These are phyloP conservation scores for Brachynemurus nebulosus DNA, from an alignment of 2,888 invertebrate genomes.

Conservation along the genomic window DNA sequence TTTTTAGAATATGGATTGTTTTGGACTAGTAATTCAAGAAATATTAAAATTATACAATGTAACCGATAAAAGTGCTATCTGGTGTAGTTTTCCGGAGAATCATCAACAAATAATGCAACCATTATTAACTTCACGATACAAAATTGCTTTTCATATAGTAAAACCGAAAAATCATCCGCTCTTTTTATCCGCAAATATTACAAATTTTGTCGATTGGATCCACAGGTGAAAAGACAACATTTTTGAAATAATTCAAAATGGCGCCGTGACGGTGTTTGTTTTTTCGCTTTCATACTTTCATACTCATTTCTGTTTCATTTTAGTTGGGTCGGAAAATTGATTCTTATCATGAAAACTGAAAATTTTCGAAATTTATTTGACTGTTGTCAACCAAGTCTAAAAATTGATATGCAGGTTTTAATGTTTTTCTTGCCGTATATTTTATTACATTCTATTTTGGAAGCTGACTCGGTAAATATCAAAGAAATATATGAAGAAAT, in stretches of 20 bases:
- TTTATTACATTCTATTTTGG: slow-evolving; percentile 47
- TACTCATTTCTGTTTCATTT: neutral
- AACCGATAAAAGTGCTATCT: slow-evolving; percentile 43
- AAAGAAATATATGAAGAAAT: slow-evolving; percentile 40
- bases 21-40: slow-evolving; percentile 68
- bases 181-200: slow-evolving; percentile 51
- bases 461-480: slow-evolving; percentile 31
- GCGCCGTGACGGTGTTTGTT: too few species aligned
- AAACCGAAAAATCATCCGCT: slow-evolving; percentile 39
- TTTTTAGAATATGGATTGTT: slow-evolving; percentile 56
- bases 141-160: slow-evolving; percentile 28
- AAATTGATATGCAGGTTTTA: slow-evolving; percentile 54
- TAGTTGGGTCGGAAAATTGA: slow-evolving; percentile 59
- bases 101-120: slow-evolving; percentile 67
- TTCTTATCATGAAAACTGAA: slow-evolving; percentile 44
- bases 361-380: slow-evolving; percentile 46
- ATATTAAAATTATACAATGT: slow-evolving; percentile 58
- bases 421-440: slow-evolving; percentile 65
- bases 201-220: slow-evolving; percentile 60
- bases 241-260: too few species aligned
- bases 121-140: slow-evolving; percentile 53
- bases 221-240: slow-evolving; percentile 34
- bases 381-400: slow-evolving; percentile 61
- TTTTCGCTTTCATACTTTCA: too few species aligned
- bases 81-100: slow-evolving; percentile 54